Base-by-base conservation (phyloP, 2,888 invertebrate species). In the Periphyllus acericola region DNA sequence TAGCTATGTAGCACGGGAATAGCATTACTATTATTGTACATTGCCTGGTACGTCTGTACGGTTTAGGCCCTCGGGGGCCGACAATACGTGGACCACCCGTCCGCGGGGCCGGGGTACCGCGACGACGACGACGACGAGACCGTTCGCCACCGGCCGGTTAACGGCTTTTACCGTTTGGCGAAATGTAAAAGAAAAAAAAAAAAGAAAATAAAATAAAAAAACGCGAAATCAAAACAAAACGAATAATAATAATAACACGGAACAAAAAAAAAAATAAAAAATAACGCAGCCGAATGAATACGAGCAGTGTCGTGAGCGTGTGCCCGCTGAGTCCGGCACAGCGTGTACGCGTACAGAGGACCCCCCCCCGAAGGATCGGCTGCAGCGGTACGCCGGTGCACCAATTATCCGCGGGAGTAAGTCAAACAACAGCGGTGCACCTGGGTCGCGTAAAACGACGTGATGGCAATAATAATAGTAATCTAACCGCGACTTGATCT, bases 301-400 rank as follows among this genome's bases (percentile, higher is more conserved):
- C 72, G 83, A 19, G 29, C 29, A 14, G 40, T 25, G 76, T n/a
- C 21, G 25, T 14, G 66, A n/a, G 46, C 68, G 85, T 78, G 66
- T 78, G 68, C 85, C 85, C 68, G 85, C 85, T 85, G 85, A 71
- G 85, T 46, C 68, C 34, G 85, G n/a, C 85, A 78, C 85, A 85
- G 85, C 85, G 85, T 78, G 34, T 36, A 11, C 3, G n/a, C 11
- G 11, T 74, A 74, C 25, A 32, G 40, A 19, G 71, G 78, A 78
- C 75, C 85, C 78, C 85, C 78, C 75, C 79, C 71, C 83, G n/a
- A 68, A 25, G 68, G 75, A 36, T 11, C 2, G 52, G 34, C 72
- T 21, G 19, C 52, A 25, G 29, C 32, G 3, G 74, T 74, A 36
- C 74, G 25, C 3, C 75, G 83, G 83, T 75, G 52, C 72, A 83